These are phyloP conservation scores for Drosophila testacea DNA, from an alignment of 2,888 invertebrate species.

Conservation along the genomic window DNA sequence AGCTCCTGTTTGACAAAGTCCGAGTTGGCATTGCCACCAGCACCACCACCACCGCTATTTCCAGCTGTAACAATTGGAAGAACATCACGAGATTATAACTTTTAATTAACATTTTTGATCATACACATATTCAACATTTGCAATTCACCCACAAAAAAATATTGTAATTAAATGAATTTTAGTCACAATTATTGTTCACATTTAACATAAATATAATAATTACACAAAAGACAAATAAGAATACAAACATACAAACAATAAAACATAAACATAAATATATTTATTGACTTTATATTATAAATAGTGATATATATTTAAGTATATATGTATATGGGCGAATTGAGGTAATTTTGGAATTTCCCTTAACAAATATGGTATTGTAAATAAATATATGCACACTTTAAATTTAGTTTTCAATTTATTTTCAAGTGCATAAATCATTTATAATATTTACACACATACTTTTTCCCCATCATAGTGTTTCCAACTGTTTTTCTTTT, in stretches of 20 bases:
- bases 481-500: background rate
- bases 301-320: background rate
- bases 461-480: background rate
- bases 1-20: slow-evolving; percentile 97
- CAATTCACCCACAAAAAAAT: slow-evolving; percentile 30
- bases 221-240: slow-evolving; percentile 57
- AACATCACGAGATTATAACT: background rate
- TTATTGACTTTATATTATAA: background rate
- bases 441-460: background rate
- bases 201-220: slow-evolving; percentile 62
- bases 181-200: slow-evolving; percentile 63
- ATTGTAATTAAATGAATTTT: slow-evolving; percentile 42
- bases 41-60: slow-evolving; percentile 43
- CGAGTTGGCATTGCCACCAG: slow-evolving; percentile 88
- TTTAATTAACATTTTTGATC: background rate
- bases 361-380: background rate
- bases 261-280: slow-evolving; percentile 13
- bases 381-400: background rate
- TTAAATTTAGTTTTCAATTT: background rate
- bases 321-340: background rate
- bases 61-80: slow-evolving; percentile 62
- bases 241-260: slow-evolving; percentile 57
- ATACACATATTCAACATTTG: background rate
- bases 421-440: background rate
- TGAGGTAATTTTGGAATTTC: background rate